These are phyloP conservation scores for Cephus rjabovi DNA, from an alignment of 2,888 invertebrate genomes.

Conservation along the genomic window DNA sequence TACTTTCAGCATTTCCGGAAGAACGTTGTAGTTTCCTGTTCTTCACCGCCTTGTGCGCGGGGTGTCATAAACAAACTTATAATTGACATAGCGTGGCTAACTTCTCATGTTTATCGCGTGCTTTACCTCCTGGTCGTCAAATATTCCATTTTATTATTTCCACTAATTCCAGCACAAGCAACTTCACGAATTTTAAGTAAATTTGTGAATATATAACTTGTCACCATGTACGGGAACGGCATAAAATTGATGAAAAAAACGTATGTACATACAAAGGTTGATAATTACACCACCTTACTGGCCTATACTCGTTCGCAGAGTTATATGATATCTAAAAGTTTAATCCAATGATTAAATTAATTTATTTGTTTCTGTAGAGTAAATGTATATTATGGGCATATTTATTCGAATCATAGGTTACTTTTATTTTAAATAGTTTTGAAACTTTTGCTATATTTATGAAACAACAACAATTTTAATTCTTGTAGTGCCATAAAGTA, in stretches of 20 bases:
- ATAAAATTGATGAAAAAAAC: slow-evolving; percentile 44
- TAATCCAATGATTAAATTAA: no score
- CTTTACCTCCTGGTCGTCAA: no score
- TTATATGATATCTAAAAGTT: no score
- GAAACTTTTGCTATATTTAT: no score
- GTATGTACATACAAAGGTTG: slow-evolving; percentile 31
- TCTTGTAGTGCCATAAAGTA: slow-evolving; percentile 11
- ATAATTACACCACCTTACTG: no score
- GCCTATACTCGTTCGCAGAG: no score
- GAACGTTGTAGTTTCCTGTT: neutral
- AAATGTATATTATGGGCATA: neutral
- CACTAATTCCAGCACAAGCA: neutral
- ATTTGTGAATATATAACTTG: slow-evolving; percentile 12
- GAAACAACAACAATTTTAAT: neutral
- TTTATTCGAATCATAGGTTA: no score
- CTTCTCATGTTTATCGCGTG: no score
- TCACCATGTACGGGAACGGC: slow-evolving; percentile 37
- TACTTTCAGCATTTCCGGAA: neutral
- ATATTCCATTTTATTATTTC: neutral
- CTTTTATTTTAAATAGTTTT: no score
- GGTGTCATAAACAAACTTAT: no score
- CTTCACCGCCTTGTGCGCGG: neutral
- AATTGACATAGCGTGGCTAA: no score
- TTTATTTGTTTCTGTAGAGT: slow-evolving; percentile 3
- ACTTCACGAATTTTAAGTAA: slow-evolving; percentile 8